Conservation (phyloP, 2,888 invertebrate genomes). For the Aspidiotus destructor region DNA sequence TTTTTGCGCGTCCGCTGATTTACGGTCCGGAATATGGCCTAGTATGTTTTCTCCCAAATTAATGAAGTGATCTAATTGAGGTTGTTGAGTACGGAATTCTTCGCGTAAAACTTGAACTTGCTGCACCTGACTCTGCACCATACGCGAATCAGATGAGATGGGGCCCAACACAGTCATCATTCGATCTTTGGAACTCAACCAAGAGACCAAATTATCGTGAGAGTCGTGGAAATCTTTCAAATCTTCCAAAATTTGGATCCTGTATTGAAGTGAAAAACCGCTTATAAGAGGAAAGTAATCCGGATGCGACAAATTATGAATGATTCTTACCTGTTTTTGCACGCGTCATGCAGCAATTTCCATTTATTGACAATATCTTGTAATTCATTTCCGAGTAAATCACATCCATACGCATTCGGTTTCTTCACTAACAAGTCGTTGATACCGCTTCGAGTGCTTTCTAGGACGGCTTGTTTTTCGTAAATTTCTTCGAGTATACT, state of each 20-base stretch:
- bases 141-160: conserved; percentile 87
- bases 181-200: conserved; percentile 86
- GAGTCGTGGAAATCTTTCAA: conserved; percentile 87
- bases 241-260: conserved; percentile 68
- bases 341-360: conserved; percentile 74
- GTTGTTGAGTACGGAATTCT: conserved; percentile 87
- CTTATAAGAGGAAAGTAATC: not conserved
- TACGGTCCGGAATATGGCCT: conserved; percentile 45
- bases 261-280: conserved; percentile 36
- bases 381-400: conserved; percentile 71
- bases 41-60: conserved; percentile 69
- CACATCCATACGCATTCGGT: conserved; percentile 72
- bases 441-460: conserved; percentile 79
- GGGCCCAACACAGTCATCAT: conserved; percentile 93
- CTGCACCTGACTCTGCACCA: conserved; percentile 92
- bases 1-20: conserved; percentile 53
- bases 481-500: conserved; percentile 78
- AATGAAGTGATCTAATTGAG: conserved; percentile 74
- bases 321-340: conserved; percentile 55
- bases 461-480: conserved; percentile 80
- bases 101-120: conserved; percentile 81
- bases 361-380: conserved; percentile 72
- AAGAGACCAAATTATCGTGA: conserved; percentile 69
- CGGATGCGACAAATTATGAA: conserved; percentile 3
- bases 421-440: conserved; percentile 77